Evolutionary conservation across 2,888 invertebrate genomes (phyloP), one percentile per base, ranked within the genome.

Genomic region (Plagodis pulveraria): DNA sequence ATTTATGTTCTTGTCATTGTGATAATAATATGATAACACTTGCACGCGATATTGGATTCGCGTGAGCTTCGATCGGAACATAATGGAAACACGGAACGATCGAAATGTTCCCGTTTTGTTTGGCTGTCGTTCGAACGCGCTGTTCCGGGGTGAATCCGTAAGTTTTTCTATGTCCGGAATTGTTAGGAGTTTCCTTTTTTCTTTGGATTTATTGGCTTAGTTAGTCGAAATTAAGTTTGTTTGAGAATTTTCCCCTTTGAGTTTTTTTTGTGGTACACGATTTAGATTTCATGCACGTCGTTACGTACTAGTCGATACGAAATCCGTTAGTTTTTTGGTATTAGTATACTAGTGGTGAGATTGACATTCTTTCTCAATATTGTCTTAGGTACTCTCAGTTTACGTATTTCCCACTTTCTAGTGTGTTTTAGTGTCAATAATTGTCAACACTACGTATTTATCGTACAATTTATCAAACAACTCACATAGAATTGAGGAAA

Each of bases 1-100:
- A 22, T 22, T 22, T 22, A 22, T 22, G 22, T 22, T 22, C 22
- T 22, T 22, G 22, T 22, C 22, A 22, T 22, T 22, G 22, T 22
- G 22, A 22, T 22, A 22, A 22, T 22, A 22, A 22, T 22, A 22
- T 22, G 22, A 22, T 22, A 22, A 11, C 11, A 6, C 11, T 33
- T 41, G 35, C 40, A 40, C 33, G 40, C 46, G 35, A 40, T 22
- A 34, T 5, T 10, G 4, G 40, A 9, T 1, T 55, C 47, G 48
- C 55, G 48, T 51, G 55, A 43, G 33, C 22, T 34, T 9, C 34
- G 5, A 36, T 35, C 32, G 12, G 52, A 45, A 50, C 52, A 49
- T 36, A 48, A 38, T 9, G 35, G 47, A 51, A 55, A 59, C 43
- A 55, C 59, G 59, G 59, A 59, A 59, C 54, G 45, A 40, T 9